A percentile compares a stretch with the other conserved stretches of the same genome.
These are phyloP conservation scores for Tyto alba DNA, from an alignment of 2,113 vertebrate species.

Conservation along the genomic window DNA sequence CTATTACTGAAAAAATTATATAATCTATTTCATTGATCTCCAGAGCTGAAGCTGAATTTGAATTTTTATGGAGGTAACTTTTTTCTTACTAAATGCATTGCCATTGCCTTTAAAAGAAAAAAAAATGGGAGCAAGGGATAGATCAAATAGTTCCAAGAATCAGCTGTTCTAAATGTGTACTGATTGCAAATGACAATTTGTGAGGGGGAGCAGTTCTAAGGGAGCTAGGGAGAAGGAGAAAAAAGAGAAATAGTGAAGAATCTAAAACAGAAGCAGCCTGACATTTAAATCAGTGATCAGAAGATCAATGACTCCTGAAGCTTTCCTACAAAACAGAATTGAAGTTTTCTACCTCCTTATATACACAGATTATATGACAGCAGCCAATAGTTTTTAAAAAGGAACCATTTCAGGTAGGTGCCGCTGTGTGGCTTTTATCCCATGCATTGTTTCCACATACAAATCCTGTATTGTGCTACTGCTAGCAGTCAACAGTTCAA, in stretches of 20 bases:
- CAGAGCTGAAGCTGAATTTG: background rate
- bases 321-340: constrained; percentile 27
- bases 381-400: background rate
- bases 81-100: background rate
- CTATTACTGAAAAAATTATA: background rate
- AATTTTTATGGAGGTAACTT: background rate
- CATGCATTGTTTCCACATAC: constrained; percentile 13
- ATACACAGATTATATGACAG: background rate
- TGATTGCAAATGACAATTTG: background rate
- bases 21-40: background rate
- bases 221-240: background rate
- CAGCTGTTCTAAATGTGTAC: background rate
- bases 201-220: background rate
- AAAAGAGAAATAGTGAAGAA: background rate
- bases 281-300: background rate
- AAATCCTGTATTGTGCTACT: constrained; percentile 28
- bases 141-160: background rate
- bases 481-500: constrained; percentile 16
- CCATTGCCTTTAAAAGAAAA: background rate
- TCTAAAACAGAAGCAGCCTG: constrained; percentile 6
- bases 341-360: background rate
- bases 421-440: background rate
- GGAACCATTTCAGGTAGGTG: background rate
- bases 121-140: background rate
- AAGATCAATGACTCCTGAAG: background rate